phyloP scores from a whole-genome alignment of 2,113 vertebrate genomes.

The Psephotus haematonotus region DNA sequence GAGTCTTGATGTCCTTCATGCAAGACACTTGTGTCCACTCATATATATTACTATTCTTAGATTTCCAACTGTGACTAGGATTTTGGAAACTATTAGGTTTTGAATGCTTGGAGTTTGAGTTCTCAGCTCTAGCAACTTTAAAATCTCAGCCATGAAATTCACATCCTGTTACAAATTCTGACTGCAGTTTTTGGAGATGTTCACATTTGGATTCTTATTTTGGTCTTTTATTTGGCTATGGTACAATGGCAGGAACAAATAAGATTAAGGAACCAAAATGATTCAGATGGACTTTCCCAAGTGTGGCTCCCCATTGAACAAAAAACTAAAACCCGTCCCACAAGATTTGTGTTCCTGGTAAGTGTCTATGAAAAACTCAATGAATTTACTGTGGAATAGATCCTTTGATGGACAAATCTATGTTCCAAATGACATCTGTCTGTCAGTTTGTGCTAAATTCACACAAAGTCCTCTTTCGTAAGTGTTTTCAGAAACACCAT shows the following conservation, averaged over 20 bases:
- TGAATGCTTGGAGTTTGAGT: background rate
- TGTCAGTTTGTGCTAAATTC: background rate
- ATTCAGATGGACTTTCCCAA: background rate
- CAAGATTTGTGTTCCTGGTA: background rate
- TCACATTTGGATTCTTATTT: background rate
- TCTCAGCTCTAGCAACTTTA: background rate
- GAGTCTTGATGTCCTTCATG: background rate
- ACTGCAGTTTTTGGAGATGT: background rate
- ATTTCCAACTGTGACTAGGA: background rate
- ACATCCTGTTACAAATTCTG: background rate
- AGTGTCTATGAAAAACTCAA: background rate
- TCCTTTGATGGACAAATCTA: background rate
- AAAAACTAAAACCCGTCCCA: background rate
- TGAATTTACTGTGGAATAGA: background rate
- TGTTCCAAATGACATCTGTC: background rate
- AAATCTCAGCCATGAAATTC: background rate
- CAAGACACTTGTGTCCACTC: background rate
- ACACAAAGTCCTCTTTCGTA: background rate
- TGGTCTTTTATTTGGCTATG: background rate
- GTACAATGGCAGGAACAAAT: background rate
- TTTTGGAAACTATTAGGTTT: background rate
- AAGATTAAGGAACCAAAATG: background rate
- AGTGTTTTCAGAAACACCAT: background rate
- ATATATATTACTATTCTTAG: background rate
- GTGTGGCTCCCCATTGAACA: background rate